Conservation (phyloP, 2,888 invertebrate species). For the Drosophila ustulata region DNA sequence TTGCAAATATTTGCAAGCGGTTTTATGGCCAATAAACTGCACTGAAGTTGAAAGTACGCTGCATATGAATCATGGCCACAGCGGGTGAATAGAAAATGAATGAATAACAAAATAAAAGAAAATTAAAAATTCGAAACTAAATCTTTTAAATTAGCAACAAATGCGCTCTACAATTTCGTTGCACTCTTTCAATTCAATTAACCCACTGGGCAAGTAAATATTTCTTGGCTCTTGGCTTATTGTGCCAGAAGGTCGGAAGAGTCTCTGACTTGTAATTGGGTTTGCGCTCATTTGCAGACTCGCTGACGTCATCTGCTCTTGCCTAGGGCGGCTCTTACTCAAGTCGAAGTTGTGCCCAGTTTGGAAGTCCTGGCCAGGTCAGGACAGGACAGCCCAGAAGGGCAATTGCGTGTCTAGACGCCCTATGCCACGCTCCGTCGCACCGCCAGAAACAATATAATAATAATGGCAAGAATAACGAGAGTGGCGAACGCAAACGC, state of each 20-base stretch:
- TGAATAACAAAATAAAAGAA: no score
- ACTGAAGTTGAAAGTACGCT: constrained; percentile 13
- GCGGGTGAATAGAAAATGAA: no score
- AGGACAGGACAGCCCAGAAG: constrained; percentile 3
- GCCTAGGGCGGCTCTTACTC: no score
- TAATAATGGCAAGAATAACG: constrained; percentile 1
- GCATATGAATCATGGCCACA: neutral
- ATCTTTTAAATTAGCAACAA: no score
- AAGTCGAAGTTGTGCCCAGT: constrained; percentile 3
- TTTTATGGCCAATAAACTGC: constrained; percentile 9
- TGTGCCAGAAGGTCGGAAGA: constrained; percentile 26
- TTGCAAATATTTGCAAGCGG: neutral
- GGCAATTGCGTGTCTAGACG: constrained; percentile 50
- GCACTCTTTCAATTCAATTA: neutral
- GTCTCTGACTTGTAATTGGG: constrained; percentile 46
- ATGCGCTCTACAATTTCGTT: neutral
- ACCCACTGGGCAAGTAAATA: neutral
- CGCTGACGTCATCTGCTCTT: constrained; percentile 23
- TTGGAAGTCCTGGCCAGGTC: constrained; percentile 11
- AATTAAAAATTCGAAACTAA: no score
- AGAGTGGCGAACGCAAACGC: constrained; percentile 16
- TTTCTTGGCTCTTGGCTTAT: neutral
- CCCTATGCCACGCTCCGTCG: constrained; percentile 31
- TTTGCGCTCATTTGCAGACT: constrained; percentile 36
- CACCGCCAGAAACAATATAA: constrained; percentile 8